Conservation (phyloP, 2,888 invertebrate species). For the Drosophila diplacantha region DNA sequence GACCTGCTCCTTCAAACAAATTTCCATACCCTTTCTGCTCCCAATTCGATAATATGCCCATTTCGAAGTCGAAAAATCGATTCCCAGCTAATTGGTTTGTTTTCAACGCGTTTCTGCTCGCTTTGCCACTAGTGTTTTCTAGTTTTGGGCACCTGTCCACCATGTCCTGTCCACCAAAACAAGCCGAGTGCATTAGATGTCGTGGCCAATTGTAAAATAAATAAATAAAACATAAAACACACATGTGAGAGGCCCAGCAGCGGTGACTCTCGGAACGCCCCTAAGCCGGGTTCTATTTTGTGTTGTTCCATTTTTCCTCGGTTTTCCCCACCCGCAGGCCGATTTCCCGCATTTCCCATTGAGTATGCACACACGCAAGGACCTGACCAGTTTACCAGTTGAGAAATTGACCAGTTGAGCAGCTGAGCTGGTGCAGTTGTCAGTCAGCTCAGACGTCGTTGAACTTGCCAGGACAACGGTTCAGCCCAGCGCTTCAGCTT, state of each 20-base stretch:
- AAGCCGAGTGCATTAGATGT: constrained; percentile 37
- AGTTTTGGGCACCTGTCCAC: constrained; percentile 24
- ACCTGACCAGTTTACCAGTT: constrained; percentile 9
- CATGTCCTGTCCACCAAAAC: constrained; percentile 24
- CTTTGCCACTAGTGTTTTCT: background rate
- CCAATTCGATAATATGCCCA: constrained; percentile 38
- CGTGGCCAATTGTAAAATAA: constrained; percentile 29
- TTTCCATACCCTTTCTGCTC: constrained; percentile 13
- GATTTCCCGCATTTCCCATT: constrained; percentile 32
- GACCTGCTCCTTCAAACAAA: constrained; percentile 46
- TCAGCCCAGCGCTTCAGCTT: constrained; percentile 6
- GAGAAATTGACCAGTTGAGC: constrained; percentile 23
- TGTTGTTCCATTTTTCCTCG: constrained; percentile 4
- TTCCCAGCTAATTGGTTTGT: constrained; percentile 57
- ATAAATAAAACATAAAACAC: constrained; percentile 37
- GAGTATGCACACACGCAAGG: constrained; percentile 61
- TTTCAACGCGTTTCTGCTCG: constrained; percentile 25
- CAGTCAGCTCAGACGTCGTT: constrained; percentile 55
- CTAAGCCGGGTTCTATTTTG: constrained; percentile 6
- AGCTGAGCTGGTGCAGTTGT: constrained; percentile 30
- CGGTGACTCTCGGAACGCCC: constrained; percentile 18
- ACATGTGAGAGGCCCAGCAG: constrained; percentile 20
- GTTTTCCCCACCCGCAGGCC: background rate
- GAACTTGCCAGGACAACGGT: constrained; percentile 55
- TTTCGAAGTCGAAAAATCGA: constrained; percentile 61